Conservation (phyloP, 2,113 vertebrate species). For the Aleadryas rufinucha region DNA sequence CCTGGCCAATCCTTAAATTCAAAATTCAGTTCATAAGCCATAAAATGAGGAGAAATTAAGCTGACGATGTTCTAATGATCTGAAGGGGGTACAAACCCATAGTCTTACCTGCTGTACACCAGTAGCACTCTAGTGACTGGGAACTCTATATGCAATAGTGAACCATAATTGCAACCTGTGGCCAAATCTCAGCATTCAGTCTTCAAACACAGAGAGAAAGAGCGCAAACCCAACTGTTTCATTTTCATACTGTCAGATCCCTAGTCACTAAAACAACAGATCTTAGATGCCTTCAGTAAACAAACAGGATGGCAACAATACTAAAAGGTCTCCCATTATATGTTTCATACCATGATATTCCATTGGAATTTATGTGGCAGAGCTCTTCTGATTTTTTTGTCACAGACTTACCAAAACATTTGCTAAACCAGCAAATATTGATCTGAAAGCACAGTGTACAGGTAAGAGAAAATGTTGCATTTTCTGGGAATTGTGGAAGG, state of each 20-base stretch:
- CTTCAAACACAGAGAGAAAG: not conserved
- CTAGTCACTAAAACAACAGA: not conserved
- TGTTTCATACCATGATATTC: not conserved
- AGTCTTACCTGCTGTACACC: not conserved
- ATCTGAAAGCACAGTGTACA: not conserved
- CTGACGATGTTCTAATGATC: not conserved
- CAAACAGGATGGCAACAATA: not conserved
- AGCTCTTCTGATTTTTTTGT: not conserved
- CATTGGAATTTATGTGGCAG: not conserved
- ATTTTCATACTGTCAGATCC: not conserved
- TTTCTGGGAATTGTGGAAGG: not conserved
- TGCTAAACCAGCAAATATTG: not conserved
- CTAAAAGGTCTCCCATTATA: not conserved
- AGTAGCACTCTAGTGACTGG: not conserved
- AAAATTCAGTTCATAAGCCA: not conserved
- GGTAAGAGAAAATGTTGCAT: not conserved
- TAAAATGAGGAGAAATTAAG: not conserved
- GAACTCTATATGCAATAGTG: not conserved
- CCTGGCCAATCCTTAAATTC: not conserved
- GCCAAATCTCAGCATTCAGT: not conserved
- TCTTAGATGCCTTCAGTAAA: not conserved
- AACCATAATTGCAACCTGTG: not conserved
- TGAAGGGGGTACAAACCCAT: not conserved
- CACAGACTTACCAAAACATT: not conserved
- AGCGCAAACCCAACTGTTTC: not conserved